Evolutionary conservation across 2,797 vertebrate genomes (phyloP), one percentile per base, ranked within the genome.

Genomic region (Scomberomorus guttatus): DNA sequence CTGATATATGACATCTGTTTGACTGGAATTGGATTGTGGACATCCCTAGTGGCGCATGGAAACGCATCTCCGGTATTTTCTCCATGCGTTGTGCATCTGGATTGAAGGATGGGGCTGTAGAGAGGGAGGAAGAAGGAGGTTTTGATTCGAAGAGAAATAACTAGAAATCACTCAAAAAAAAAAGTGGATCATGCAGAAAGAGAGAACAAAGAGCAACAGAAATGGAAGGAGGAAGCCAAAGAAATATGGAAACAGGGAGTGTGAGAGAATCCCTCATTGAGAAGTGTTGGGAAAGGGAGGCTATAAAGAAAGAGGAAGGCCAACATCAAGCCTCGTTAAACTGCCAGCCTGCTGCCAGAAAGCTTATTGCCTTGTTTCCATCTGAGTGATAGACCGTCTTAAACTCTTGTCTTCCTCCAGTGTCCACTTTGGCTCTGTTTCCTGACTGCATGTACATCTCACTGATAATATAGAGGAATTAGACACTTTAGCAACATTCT

Each of bases 1-100:
- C 87, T 94, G 88, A 94, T 95, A 90, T 92, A 93, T 92, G 91
- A 93, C 95, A 95, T 95, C 94, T 96, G 95, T 90, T 94, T 83
- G 86, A 88, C 86, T 87, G 89, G 91, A 94, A 93, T 91, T 92
- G 90, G 88, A 92, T 92, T 89, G 81, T 68, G 75, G 77, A 75
- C 77, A 83, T 95, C 94, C 92, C 94, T 52, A 59, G 91, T 94
- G 94, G 85, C 87, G 77, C 78, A 84, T 74, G 85, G 88, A 91
- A 90, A 92, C 79, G 76, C 82, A 82, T 90, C 92, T 88, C 73
- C 39, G 34, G 85, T 86, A 85, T 90, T 81, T 78, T 84, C 77
- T 80, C 62, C 61, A 67, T 85, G 80, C 54, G 13, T 74, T 77
- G 85, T 84, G 83, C 80, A 62, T 90, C 71, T 87, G 76, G 79